phyloP scores from a whole-genome alignment of 2,888 invertebrate species.

The Dasysyrphus albostriatus region DNA sequence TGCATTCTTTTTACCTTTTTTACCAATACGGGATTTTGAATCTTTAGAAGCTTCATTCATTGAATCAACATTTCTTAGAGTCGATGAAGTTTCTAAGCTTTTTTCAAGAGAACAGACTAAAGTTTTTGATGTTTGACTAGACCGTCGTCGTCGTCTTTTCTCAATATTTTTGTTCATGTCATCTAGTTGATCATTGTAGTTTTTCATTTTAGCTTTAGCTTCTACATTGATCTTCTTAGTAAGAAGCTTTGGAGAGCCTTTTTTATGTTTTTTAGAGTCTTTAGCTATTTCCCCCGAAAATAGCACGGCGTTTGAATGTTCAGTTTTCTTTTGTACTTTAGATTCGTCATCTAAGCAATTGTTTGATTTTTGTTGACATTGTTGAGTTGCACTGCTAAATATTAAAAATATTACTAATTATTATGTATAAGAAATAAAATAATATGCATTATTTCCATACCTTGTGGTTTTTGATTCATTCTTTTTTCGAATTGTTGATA shows the following conservation, averaged over 20 bases:
- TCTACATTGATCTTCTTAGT: not conserved
- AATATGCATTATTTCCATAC: too few relatives aligned
- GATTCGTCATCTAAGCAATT: too few relatives aligned
- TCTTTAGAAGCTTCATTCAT: not conserved
- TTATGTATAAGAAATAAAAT: too few relatives aligned
- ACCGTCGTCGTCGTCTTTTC: not conserved
- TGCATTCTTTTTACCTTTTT: not conserved
- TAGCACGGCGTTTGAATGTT: too few relatives aligned
- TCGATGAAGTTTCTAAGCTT: too few relatives aligned
- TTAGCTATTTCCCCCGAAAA: not conserved
- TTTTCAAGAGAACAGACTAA: not conserved
- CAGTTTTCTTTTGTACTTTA: too few relatives aligned
- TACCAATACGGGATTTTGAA: not conserved
- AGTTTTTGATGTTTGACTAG: not conserved
- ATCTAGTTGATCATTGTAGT: not conserved
- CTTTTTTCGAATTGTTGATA: too few relatives aligned
- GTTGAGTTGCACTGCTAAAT: too few relatives aligned
- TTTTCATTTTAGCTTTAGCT: not conserved
- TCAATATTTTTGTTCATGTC: not conserved
- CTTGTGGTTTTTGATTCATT: too few relatives aligned
- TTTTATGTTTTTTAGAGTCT: not conserved
- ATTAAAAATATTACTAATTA: too few relatives aligned
- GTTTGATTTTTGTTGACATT: too few relatives aligned
- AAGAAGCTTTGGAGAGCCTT: not conserved
- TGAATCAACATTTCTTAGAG: not conserved